A percentile compares a stretch with the other conserved stretches of the same genome.
Conservation (phyloP, 1,140 invertebrate genomes). For the Drosophila oshimai region DNA sequence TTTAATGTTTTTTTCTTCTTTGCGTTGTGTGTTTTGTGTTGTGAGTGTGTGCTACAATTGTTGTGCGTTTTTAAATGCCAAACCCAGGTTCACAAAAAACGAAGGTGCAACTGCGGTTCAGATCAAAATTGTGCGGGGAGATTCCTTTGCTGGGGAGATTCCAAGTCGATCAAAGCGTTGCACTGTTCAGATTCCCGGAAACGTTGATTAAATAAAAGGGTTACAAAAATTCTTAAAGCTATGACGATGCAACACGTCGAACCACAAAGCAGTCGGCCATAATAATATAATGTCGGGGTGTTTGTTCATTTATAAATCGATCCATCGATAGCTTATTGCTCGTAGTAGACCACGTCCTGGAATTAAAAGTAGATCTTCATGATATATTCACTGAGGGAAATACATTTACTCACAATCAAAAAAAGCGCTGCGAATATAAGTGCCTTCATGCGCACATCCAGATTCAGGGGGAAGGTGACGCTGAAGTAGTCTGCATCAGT, state of each 20-base stretch:
- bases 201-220: not conserved
- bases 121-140: constrained; percentile 10
- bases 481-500: constrained; percentile 69
- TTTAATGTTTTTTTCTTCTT: not conserved
- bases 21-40: not conserved
- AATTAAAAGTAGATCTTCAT: not conserved
- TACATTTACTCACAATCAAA: constrained; percentile 56
- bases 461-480: constrained; percentile 54
- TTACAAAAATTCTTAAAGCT: constrained; percentile 18
- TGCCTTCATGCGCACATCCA: constrained; percentile 74
- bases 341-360: constrained; percentile 53
- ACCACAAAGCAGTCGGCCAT: constrained; percentile 51
- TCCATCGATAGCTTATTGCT: constrained; percentile 26
- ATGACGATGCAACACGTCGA: constrained; percentile 22
- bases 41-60: constrained; percentile 13
- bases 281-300: not conserved
- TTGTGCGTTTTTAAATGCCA: constrained; percentile 61
- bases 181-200: constrained; percentile 15
- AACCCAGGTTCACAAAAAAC: constrained; percentile 13
- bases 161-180: constrained; percentile 19
- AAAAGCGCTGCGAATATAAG: constrained; percentile 57
- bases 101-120: not conserved
- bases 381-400: not conserved
- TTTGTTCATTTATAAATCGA: not conserved
- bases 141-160: constrained; percentile 25